Percentiles rank a stretch among this genome's conserved stretches.
phyloP scores from a whole-genome alignment of 1,140 invertebrate species.

The Ceratosolen solmsi region DNA sequence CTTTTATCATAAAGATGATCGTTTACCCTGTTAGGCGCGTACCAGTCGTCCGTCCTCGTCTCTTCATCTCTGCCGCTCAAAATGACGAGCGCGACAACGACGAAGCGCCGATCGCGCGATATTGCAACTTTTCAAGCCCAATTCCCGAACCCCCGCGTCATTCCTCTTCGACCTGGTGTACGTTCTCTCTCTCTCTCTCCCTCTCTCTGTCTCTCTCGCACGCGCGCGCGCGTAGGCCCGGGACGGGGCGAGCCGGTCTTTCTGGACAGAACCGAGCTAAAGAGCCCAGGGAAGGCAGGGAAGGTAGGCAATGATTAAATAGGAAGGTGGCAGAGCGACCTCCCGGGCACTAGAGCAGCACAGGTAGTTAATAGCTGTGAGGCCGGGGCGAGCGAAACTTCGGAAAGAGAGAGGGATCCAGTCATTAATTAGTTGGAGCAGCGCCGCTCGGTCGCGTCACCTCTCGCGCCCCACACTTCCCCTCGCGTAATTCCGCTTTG shows the following conservation, averaged over 20 bases:
- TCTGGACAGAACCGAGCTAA: background rate
- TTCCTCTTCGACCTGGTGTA: too few species aligned
- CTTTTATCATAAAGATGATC: too few species aligned
- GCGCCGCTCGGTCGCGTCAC: constrained; percentile 7
- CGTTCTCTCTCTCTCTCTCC: too few species aligned
- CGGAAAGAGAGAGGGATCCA: background rate
- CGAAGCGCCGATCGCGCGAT: too few species aligned
- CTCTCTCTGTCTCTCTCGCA: too few species aligned
- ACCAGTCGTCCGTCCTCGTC: too few species aligned
- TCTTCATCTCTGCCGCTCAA: too few species aligned
- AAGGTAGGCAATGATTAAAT: background rate
- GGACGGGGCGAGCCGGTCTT: background rate
- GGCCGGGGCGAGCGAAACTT: too few species aligned
- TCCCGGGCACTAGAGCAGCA: background rate
- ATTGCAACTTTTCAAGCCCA: too few species aligned
- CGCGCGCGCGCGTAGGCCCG: background rate
- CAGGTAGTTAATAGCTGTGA: background rate
- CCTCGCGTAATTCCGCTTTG: constrained; percentile 57
- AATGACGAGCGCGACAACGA: too few species aligned
- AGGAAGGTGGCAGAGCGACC: background rate
- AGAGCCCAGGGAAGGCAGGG: background rate
- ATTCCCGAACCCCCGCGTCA: too few species aligned
- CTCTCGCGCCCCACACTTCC: background rate
- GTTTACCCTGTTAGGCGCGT: too few species aligned
- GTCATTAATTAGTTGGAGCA: constrained; percentile 57